Evolutionary conservation across 2,113 vertebrate species (phyloP), one percentile per base, ranked within the genome.

Genomic region (Rhinogobius similis): DNA sequence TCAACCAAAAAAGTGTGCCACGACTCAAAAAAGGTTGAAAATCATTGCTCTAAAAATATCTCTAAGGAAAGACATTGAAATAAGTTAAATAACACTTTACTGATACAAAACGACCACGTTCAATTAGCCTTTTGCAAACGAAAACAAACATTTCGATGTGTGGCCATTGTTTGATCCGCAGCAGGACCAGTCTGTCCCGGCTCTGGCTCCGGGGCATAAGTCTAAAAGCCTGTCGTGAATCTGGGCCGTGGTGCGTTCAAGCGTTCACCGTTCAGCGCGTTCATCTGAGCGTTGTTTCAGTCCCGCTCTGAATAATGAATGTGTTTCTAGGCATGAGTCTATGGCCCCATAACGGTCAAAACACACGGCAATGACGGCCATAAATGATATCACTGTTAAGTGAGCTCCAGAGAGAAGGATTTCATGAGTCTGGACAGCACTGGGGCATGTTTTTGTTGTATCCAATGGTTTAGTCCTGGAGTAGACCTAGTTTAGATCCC

Each of bases 301-400:
- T 48, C 65, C 68, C 75, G 59, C 21, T 83, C 81, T 82, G 85
- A 73, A 82, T 83, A 76, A 86, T 82, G 78, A 83, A 83, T 78
- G 78, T 82, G 73, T 87, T 76, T 82, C 56, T 61, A 76, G 64
- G 67, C 79, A 72, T 78, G 75, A 78, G 52, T 76, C 77, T 39
- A 69, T 62, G 46, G 72, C 75, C 52, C 38, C 20, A 48, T 21
- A 27, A 66, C 24, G 62, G 74, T 75, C 76, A 79, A 55, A 79
- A 52, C 75, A 83, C 65, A 58, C 55, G 2, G 55, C 11, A 56
- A n/a, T n/a, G n/a, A n/a, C n/a, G n/a, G n/a, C 23, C 24, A 56
- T 5, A 36, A 3, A 36, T 36, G 5, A 36, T 36, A 27, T 56
- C 11, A 18, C 18, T 46, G 20, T 46, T 46, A 46, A 20, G 43